Evolutionary conservation across 2,113 vertebrate genomes (phyloP).

Genomic region (Lasiurus borealis): DNA sequence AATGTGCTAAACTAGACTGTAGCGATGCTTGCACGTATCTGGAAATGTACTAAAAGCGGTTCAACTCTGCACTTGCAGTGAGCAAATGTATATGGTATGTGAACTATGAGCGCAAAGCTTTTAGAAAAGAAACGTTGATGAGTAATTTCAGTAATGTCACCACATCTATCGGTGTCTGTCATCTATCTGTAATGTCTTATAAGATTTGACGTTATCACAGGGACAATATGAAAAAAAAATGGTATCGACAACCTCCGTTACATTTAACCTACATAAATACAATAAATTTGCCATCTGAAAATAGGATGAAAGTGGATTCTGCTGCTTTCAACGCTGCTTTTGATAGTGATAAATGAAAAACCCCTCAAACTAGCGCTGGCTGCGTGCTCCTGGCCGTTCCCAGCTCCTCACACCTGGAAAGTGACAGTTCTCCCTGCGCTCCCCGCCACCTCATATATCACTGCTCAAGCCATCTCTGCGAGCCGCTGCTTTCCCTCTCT

Average conservation of each 20-base stretch:
- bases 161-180: not conserved
- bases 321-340: not conserved
- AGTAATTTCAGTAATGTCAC: not conserved
- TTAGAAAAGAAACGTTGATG: not conserved
- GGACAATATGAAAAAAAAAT: not conserved
- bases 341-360: not conserved
- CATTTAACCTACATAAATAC: not conserved
- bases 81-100: not conserved
- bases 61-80: not conserved
- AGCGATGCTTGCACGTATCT: not conserved
- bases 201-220: not conserved
- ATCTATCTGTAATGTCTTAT: not conserved
- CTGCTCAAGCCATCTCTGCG: not conserved
- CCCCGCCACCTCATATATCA: no score
- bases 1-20: not conserved
- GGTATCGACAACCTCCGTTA: not conserved
- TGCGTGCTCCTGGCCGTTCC: not conserved
- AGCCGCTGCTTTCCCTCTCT: no score
- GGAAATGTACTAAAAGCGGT: not conserved
- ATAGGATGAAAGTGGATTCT: not conserved
- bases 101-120: not conserved
- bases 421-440: fast-evolving
- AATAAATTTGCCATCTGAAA: not conserved
- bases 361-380: not conserved
- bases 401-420: not conserved